Conservation (phyloP, 2,888 invertebrate species). For the Diogma glabrata region DNA sequence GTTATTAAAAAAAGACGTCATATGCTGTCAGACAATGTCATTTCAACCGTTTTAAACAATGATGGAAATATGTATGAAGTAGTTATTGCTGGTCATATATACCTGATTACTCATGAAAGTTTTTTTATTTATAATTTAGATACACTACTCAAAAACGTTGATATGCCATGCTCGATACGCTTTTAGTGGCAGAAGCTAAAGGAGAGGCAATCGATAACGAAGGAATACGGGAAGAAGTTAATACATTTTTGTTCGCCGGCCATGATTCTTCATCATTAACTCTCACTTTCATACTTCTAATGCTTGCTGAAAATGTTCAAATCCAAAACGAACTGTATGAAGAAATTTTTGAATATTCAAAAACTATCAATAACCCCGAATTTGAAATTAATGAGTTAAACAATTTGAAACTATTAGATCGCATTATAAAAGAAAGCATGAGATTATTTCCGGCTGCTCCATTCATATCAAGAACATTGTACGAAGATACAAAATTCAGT, state of each 20-base stretch:
- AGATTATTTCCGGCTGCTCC: conserved; percentile 44
- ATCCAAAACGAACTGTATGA: conserved; percentile 39
- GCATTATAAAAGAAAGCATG: conserved; percentile 43
- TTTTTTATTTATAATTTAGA: background rate
- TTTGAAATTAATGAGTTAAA: conserved; percentile 27
- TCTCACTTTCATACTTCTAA: conserved; percentile 39
- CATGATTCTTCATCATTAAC: conserved; percentile 50
- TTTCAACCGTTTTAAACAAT: conserved; percentile 19
- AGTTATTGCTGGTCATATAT: background rate
- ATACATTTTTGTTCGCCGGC: conserved; percentile 53
- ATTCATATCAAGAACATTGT: conserved; percentile 34
- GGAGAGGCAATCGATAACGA: conserved; percentile 38
- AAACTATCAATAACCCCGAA: conserved; percentile 9
- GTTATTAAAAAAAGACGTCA: conserved; percentile 36
- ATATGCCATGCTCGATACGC: conserved; percentile 45
- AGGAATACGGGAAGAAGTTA: conserved; percentile 49
- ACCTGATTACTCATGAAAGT: background rate
- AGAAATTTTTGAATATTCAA: conserved; percentile 28
- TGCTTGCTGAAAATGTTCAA: conserved; percentile 39
- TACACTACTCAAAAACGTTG: conserved; percentile 27
- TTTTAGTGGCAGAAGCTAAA: conserved; percentile 38
- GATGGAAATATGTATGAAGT: conserved; percentile 20
- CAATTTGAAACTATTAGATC: conserved; percentile 38
- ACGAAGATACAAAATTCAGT: conserved; percentile 19
- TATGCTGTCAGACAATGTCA: conserved; percentile 18